Percentiles rank a stretch among this genome's conserved stretches.
These are phyloP conservation scores for Haliaeetus leucogaster DNA, from an alignment of 2,113 vertebrate species.

Conservation along the genomic window DNA sequence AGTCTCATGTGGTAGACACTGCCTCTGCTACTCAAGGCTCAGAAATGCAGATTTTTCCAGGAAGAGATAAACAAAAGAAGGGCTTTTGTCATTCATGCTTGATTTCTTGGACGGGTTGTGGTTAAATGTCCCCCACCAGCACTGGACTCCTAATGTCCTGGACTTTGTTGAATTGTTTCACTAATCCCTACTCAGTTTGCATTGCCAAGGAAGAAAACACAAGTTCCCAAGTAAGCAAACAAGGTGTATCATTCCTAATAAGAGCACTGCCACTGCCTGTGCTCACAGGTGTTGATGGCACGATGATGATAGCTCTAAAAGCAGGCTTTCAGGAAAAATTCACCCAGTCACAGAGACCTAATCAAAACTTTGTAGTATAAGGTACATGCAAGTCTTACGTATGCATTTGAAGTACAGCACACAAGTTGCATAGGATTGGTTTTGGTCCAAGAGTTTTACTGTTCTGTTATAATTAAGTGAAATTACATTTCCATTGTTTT, in stretches of 20 bases:
- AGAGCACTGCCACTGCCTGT: neutral
- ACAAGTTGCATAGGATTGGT: fast-evolving
- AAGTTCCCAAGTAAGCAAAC: neutral
- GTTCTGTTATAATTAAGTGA: neutral
- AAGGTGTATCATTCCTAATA: neutral
- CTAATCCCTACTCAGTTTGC: neutral
- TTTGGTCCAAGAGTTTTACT: neutral
- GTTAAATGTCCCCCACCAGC: neutral
- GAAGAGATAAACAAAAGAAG: neutral
- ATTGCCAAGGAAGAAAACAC: neutral
- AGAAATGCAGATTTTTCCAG: neutral
- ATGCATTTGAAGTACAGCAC: neutral
- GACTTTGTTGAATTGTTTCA: neutral
- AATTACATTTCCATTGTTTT: neutral
- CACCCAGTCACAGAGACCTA: neutral
- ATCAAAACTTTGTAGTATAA: neutral
- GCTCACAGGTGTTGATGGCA: neutral
- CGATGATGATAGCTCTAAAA: neutral
- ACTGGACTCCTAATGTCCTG: neutral
- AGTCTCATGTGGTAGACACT: neutral
- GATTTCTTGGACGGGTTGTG: neutral
- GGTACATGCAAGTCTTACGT: neutral
- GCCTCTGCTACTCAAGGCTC: neutral
- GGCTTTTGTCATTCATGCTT: neutral
- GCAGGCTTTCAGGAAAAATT: neutral